These are phyloP conservation scores for Dione vanillae DNA, from an alignment of 2,888 invertebrate species.

Conservation along the genomic window DNA sequence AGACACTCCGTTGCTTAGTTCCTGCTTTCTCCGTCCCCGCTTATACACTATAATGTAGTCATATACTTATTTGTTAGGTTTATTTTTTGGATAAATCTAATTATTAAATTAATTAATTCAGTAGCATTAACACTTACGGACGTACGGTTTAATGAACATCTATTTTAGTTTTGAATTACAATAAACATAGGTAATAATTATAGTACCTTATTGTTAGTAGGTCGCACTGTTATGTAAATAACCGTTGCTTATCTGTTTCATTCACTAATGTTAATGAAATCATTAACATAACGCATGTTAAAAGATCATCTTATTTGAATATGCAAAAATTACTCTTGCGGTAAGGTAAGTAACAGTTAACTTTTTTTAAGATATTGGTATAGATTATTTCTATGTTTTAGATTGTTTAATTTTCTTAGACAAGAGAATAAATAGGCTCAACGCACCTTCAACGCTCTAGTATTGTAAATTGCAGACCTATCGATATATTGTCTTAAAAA, in stretches of 20 bases:
- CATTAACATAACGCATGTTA: not conserved
- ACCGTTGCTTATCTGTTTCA: not conserved
- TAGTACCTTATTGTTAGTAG: not conserved
- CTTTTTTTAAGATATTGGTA: too few species aligned
- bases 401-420: too few species aligned
- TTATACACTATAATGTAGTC: too few species aligned
- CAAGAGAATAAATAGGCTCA: not conserved
- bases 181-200: slow-evolving; percentile 10
- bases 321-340: too few species aligned
- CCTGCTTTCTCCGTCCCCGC: too few species aligned
- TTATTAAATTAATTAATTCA: slow-evolving; percentile 17
- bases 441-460: not conserved
- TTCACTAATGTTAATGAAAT: too few species aligned
- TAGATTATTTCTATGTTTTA: too few species aligned
- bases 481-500: not conserved
- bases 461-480: not conserved
- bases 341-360: too few species aligned
- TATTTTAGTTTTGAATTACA: slow-evolving; percentile 3
- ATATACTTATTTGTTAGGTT: too few species aligned
- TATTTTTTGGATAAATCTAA: not conserved
- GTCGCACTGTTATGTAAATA: slow-evolving; percentile 7
- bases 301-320: not conserved
- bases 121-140: slow-evolving; percentile 2
- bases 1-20: too few species aligned
- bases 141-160: slow-evolving; percentile 22